Conservation (phyloP, 2,797 vertebrate species). For the Loriculus beryllinus region DNA sequence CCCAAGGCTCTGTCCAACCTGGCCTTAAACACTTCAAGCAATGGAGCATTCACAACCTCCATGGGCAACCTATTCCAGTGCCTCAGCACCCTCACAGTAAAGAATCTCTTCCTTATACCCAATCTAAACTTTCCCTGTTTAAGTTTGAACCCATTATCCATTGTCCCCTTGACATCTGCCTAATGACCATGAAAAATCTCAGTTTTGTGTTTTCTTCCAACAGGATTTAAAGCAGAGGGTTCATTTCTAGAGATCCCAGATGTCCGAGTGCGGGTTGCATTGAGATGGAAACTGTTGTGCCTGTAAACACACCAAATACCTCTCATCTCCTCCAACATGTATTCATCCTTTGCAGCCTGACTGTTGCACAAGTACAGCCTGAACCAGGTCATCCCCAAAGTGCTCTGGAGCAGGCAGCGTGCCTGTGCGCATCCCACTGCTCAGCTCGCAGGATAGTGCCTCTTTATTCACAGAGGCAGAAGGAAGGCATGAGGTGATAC, state of each 20-base stretch:
- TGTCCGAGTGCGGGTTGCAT: neutral
- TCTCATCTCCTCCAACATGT: neutral
- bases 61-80: neutral
- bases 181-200: neutral
- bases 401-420: neutral
- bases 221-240: neutral
- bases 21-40: too few species aligned
- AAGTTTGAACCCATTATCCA: too few species aligned
- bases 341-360: neutral
- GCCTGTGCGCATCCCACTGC: neutral
- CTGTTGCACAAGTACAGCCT: neutral
- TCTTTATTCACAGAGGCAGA: neutral
- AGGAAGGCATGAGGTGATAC: neutral
- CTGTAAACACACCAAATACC: neutral
- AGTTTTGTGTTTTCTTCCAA: neutral
- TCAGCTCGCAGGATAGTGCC: neutral
- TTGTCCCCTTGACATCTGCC: neutral
- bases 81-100: too few species aligned
- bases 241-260: neutral
- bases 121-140: too few species aligned
- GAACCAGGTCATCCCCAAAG: neutral
- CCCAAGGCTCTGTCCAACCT: too few species aligned
- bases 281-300: neutral
- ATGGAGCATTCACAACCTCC: too few species aligned
- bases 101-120: too few species aligned